Percentiles rank a stretch among this genome's conserved stretches.
Conservation (phyloP, 2,888 invertebrate genomes). For the Timema cristinae region DNA sequence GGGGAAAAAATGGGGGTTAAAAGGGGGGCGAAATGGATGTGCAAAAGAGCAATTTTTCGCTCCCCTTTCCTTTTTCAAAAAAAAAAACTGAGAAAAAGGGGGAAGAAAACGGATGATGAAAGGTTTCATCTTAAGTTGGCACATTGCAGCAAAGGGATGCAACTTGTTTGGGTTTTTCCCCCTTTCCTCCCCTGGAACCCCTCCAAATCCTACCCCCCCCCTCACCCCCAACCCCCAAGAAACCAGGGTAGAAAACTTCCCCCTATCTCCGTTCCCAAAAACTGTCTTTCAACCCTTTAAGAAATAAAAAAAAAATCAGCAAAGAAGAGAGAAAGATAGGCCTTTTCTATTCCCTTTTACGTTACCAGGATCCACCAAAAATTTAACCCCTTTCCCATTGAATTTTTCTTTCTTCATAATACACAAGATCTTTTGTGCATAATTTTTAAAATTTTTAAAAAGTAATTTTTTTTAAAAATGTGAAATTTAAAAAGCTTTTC, state of each 20-base stretch:
- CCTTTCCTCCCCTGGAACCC: too few species aligned
- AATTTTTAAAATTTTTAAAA: background rate
- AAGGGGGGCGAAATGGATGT: slow-evolving; percentile 6
- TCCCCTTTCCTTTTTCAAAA: slow-evolving; percentile 20
- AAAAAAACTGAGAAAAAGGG: slow-evolving; percentile 20
- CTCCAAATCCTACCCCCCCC: too few species aligned
- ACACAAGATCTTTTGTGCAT: background rate
- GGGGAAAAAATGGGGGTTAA: too few species aligned
- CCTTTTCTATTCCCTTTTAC: slow-evolving; percentile 9
- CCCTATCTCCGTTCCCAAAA: too few species aligned
- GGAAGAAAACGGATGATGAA: slow-evolving; percentile 8
- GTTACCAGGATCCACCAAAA: background rate
- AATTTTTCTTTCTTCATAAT: background rate
- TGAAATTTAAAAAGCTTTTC: background rate
- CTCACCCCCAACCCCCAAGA: too few species aligned
- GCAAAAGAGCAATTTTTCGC: slow-evolving; percentile 26
- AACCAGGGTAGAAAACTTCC: too few species aligned
- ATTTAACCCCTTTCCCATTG: background rate
- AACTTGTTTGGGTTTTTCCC: slow-evolving; percentile 19
- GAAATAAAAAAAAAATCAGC: background rate
- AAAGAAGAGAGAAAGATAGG: background rate
- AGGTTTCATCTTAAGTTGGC: slow-evolving; percentile 23
- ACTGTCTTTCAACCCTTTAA: too few species aligned
- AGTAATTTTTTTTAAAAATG: background rate
- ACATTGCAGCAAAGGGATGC: slow-evolving; percentile 12